phyloP scores from a whole-genome alignment of 2,888 invertebrate genomes.

The Prosopocoilus inquinatus region DNA sequence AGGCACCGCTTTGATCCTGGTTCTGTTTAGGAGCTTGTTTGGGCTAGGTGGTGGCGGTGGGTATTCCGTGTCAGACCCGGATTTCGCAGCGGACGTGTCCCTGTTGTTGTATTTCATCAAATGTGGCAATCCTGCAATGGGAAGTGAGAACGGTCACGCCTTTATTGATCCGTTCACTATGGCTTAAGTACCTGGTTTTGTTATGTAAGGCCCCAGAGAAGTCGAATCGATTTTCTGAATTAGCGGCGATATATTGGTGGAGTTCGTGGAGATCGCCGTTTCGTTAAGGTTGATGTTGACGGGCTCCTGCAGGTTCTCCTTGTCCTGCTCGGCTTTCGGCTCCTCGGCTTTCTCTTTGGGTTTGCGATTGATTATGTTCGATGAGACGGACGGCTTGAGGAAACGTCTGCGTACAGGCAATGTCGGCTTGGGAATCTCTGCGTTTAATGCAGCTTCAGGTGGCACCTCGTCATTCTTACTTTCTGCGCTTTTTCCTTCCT shows the following conservation, averaged over 20 bases:
- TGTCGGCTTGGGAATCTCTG: conserved; percentile 32
- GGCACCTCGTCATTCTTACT: neutral
- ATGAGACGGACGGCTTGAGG: conserved; percentile 34
- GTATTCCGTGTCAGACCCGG: conserved; percentile 35
- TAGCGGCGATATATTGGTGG: neutral
- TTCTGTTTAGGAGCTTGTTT: conserved; percentile 58
- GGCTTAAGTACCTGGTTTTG: neutral
- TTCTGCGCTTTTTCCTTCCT: neutral
- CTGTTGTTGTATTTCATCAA: neutral
- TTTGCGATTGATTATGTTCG: conserved; percentile 30
- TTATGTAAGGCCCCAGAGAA: neutral
- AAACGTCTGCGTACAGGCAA: conserved; percentile 30
- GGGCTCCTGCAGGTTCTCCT: conserved; percentile 20
- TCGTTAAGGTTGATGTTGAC: conserved; percentile 14
- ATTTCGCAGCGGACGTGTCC: conserved; percentile 7
- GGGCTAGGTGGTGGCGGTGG: conserved; percentile 55
- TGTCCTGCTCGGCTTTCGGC: conserved; percentile 29
- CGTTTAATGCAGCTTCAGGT: conserved; percentile 21
- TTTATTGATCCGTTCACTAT: too few species aligned
- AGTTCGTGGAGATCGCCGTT: conserved; percentile 11
- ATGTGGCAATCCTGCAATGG: too few species aligned
- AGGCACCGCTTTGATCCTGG: conserved; percentile 68
- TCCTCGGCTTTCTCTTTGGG: conserved; percentile 11
- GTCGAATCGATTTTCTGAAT: neutral
- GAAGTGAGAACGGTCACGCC: too few species aligned